phyloP scores from a whole-genome alignment of 2,113 vertebrate species.

The Paratilapia polleni region DNA sequence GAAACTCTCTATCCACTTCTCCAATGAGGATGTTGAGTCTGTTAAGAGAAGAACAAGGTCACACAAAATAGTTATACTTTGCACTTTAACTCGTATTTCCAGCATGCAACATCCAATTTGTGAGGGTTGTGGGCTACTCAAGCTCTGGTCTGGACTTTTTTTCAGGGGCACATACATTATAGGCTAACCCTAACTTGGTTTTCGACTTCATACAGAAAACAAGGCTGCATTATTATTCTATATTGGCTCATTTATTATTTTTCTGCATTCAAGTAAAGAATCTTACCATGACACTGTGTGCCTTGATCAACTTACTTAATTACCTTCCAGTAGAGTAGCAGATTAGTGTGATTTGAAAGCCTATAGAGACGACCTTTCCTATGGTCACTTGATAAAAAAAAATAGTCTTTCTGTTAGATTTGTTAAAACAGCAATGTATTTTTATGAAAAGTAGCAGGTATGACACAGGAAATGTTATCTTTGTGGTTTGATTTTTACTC shows the following conservation, averaged over 20 bases:
- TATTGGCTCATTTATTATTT: background rate
- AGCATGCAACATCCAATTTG: background rate
- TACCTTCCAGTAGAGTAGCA: background rate
- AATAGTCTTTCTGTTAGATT: background rate
- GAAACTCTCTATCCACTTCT: conserved; percentile 18
- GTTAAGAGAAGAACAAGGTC: conserved; percentile 60
- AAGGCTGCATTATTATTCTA: background rate
- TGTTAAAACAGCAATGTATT: too few species aligned
- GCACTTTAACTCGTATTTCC: background rate
- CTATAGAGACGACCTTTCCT: background rate
- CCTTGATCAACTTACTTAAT: background rate
- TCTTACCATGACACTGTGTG: background rate
- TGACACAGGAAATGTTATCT: background rate
- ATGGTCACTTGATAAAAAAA: background rate
- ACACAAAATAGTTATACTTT: conserved; percentile 42
- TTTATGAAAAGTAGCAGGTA: background rate
- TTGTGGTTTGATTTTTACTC: background rate
- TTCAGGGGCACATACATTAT: background rate
- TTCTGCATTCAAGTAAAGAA: background rate
- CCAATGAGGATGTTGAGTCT: conserved; percentile 27
- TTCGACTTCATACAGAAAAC: background rate
- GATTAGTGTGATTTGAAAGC: background rate
- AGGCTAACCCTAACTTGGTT: background rate
- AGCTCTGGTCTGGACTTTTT: background rate
- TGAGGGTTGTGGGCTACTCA: background rate